Base-by-base conservation (phyloP, 2,113 vertebrate species). In the Centropus unirufus region DNA sequence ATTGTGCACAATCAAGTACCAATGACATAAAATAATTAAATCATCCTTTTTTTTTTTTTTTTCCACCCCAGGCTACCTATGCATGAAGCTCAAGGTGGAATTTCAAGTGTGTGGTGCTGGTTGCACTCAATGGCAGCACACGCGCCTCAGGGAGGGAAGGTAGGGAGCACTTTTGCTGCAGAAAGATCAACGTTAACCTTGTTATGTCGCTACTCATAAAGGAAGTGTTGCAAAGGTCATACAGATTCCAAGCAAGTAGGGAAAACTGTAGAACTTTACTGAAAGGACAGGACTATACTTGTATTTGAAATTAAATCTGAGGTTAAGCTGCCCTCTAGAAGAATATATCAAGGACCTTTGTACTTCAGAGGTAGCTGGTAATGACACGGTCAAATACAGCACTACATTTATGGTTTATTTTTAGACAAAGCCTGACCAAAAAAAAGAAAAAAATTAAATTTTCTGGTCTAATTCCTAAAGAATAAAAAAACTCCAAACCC, bases 291-390 rank as follows among this genome's bases (percentile, higher is more conserved):
- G 13, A 17, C 32, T 59, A 64, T 54, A 55, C 34, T 95, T 72
- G 62, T 59, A 86, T 91, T 93, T 81, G 66, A 93, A 96, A 93
- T 78, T 54, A 94, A 95, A 87, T 83, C 63, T 70, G 79, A 90
- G 67, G 58, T 32, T 86, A 95, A 93, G 27, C 52, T 69, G 59
- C 27, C 63, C 47, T 70, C 85, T 52, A 59, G 64, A 95, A 93
- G 40, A 87, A 64, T 40, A 21, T 79, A 94, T 68, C 40, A 63
- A 67, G 32, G 68, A 61, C 64, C 63, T 91, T 90, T 63, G 39
- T 26, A 79, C 54, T 78, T 94, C 23, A 62, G 49, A 62, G 75
- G 22, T 61, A 82, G 70, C 59, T 51, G 14, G 47, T 81, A 72
- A 87, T 51, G 73, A 87, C 63, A 89, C 26, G 79, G 34, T 12